Conservation (phyloP, 2,113 vertebrate species). For the Pangasianodon hypophthalmus region DNA sequence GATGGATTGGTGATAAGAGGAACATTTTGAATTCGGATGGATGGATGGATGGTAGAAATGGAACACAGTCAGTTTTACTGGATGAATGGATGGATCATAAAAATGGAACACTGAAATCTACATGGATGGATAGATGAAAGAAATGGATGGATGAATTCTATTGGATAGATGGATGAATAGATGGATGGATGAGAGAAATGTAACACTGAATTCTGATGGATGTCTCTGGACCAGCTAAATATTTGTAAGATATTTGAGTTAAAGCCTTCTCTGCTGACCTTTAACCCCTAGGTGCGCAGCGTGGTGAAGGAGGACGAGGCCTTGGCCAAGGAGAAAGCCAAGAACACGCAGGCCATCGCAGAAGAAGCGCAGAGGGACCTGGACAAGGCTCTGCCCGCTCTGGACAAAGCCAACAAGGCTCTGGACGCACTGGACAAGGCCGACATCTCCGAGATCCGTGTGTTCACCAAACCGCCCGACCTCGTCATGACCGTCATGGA, state of each 20-base stretch:
- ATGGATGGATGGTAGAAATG: neutral
- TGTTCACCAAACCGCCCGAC: conserved; percentile 84
- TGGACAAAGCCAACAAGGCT: conserved; percentile 79
- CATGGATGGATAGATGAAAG: neutral
- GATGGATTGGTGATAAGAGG: neutral
- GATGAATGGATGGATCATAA: no score
- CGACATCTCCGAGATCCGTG: conserved; percentile 85
- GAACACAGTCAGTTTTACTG: no score
- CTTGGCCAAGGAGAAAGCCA: conserved; percentile 79
- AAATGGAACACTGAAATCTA: no score
- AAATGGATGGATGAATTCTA: no score
- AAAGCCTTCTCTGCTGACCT: conserved; percentile 34
- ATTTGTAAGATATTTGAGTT: neutral
- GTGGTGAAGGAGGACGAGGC: conserved; percentile 82
- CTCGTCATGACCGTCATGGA: conserved; percentile 86
- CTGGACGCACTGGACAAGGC: conserved; percentile 84
- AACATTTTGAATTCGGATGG: no score
- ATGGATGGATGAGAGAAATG: neutral
- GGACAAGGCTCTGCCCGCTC: conserved; percentile 80
- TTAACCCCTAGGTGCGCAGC: conserved; percentile 71
- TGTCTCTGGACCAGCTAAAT: neutral
- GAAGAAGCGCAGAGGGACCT: conserved; percentile 82
- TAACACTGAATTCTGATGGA: neutral
- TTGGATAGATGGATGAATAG: neutral
- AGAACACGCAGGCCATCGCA: conserved; percentile 82